Evolutionary conservation across 1,140 invertebrate genomes (phyloP), one percentile per base, ranked within the genome.

Genomic region (Bombus sibiricus): DNA sequence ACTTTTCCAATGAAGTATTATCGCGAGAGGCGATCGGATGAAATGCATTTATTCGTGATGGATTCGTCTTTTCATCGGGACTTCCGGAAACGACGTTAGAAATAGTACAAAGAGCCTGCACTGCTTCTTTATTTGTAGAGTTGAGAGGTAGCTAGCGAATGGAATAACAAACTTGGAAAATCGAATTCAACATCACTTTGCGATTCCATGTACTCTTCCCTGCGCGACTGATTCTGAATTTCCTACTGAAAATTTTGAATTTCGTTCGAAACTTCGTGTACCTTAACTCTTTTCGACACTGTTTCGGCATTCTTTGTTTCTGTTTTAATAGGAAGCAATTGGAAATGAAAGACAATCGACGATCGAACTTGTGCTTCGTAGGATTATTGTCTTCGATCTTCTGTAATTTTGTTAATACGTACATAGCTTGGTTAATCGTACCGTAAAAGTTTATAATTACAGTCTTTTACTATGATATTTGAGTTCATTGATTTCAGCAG

Each of bases 111-210:
- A 28, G 32, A 69, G 43, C 34, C 47, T 53, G 47, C 47, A 53
- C 47, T 53, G 64, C 32, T 39, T 37, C 15, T 39, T 81, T 81
- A 47, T 81, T 81, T 81, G 28, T 47, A n/a, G 78, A 71, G 28
- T 32, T 18, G 34, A 71, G 34, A 25, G 78, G 28, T 39, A 18
- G 18, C 34, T 15, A 18, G 43, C 43, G 71, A 81, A 62, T 81
- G 66, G 66, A 71, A 81, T 37, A 34, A 34, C 43, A 81, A 81
- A 81, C 43, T 81, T 71, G 25, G 34, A 53, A 53, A 78, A 41
- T 78, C 76, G 76, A 69, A 80, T 81, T 71, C 3, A 53, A 81
- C 34, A 10, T 10, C 66, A 28, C 78, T 71, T 71, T 53, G 43
- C 18, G 47, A 53, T 41, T 62, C 59, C 4, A 62, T n/a, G 28